phyloP scores from a whole-genome alignment of 2,888 invertebrate genomes.

The Acrobasis consociella region DNA sequence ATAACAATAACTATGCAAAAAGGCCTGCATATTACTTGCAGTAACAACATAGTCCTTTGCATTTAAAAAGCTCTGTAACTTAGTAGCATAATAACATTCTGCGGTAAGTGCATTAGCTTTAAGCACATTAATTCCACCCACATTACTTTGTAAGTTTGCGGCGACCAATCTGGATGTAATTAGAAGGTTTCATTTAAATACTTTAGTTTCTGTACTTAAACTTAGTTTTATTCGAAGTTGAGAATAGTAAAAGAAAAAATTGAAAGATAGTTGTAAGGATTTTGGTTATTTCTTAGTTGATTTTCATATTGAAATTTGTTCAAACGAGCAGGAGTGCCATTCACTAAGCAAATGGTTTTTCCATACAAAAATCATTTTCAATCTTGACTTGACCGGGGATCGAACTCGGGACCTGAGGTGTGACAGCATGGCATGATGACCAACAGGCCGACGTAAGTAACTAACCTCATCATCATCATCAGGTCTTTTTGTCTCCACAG shows the following conservation, averaged over 20 bases:
- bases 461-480: no score
- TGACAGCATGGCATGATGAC: no score
- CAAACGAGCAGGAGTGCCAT: no score
- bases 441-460: no score
- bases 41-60: background rate
- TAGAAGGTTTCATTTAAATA: constrained; percentile 16
- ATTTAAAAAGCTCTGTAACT: background rate
- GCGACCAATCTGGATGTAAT: constrained; percentile 15
- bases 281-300: no score
- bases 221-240: background rate
- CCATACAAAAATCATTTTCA: no score
- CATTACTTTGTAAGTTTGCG: constrained; percentile 22
- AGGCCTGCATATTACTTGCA: background rate
- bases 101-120: constrained; percentile 8
- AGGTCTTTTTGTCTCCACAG: no score
- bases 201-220: background rate
- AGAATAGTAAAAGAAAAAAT: background rate
- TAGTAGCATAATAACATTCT: background rate
- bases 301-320: no score
- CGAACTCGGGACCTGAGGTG: no score
- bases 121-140: constrained; percentile 13
- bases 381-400: no score
- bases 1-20: background rate
- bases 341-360: no score
- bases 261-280: no score